Evolutionary conservation across 1,140 invertebrate genomes (phyloP), one percentile per base, ranked within the genome.

Genomic region (Andrena cerasifolii): DNA sequence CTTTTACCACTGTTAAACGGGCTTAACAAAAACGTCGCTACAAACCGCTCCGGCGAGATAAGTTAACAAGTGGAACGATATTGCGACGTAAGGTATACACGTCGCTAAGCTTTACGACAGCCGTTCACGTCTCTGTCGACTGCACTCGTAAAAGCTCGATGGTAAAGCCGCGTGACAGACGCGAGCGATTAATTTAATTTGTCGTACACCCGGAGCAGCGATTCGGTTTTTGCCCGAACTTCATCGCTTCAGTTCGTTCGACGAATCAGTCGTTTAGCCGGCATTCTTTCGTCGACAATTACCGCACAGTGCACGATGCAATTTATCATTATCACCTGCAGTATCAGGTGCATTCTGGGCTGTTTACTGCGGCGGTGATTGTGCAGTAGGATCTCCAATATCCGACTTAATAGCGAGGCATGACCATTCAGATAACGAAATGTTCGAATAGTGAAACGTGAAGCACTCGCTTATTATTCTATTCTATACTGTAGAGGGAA

Each of bases 171-270:
- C 68, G 40, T 18, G 24, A 47, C 53, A 43, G 24, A 21, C 36
- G 14, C 62, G 43, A 28, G 24, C 68, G 54, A 59, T 71, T 56
- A 59, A 71, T 47, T 67, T 67, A 24, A 51, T 53, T 63, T 33
- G 8, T 31, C n/a, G 31, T 51, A 21, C 47, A 24, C 31, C 24
- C 26, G 28, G 28, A 0, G 14, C 7, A 36, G 1, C 33, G 12
- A 26, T 24, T 18, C 21, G 53, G 12, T 26, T 21, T 16, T 24
- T n/a, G 26, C 47, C 43, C 62, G 7, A 59, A 21, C 33, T 21
- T 59, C 43, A 31, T 71, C 36, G 54, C 49, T 59, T 33, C 43
- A 4, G 4, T 6, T n/a, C 4, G 16, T 28, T 45, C 54, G n/a
- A 36, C 31, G 28, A 31, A 45, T 56, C 26, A 59, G 16, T 47